phyloP scores from a whole-genome alignment of 1,140 invertebrate species.

The Liolophura sinensis region DNA sequence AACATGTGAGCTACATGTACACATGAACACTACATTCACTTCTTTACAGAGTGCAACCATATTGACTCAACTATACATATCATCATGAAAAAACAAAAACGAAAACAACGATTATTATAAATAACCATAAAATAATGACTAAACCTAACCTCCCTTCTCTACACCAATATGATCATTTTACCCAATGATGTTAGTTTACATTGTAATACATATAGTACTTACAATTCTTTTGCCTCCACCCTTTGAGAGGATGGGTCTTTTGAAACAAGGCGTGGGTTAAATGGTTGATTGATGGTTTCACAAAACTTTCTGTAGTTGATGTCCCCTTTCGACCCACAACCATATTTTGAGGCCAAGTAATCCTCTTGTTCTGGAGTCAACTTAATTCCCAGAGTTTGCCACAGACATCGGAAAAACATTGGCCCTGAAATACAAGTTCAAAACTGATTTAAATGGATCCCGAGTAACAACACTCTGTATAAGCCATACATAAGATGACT shows the following conservation, averaged over 20 bases:
- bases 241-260: slow-evolving; percentile 44
- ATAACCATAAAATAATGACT: not conserved
- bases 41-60: too few relatives aligned
- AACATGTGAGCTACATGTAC: too few relatives aligned
- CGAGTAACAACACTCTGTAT: not conserved
- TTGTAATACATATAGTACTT: slow-evolving; percentile 20
- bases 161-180: not conserved
- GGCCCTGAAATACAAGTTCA: slow-evolving; percentile 33
- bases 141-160: not conserved
- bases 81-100: not conserved
- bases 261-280: slow-evolving; percentile 41
- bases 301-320: slow-evolving; percentile 57
- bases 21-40: too few relatives aligned
- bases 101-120: not conserved
- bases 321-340: slow-evolving; percentile 40
- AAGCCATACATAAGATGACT: not conserved
- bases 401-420: slow-evolving; percentile 56
- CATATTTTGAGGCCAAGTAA: slow-evolving; percentile 47
- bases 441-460: not conserved
- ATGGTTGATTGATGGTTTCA: slow-evolving; percentile 48
- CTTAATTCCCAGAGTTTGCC: slow-evolving; percentile 50
- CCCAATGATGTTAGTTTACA: not conserved
- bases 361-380: slow-evolving; percentile 45
- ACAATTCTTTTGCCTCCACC: slow-evolving; percentile 48
- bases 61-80: not conserved